Evolutionary conservation across 2,797 vertebrate species (phyloP), one percentile per base, ranked within the genome.

Genomic region (Macropodus opercularis): DNA sequence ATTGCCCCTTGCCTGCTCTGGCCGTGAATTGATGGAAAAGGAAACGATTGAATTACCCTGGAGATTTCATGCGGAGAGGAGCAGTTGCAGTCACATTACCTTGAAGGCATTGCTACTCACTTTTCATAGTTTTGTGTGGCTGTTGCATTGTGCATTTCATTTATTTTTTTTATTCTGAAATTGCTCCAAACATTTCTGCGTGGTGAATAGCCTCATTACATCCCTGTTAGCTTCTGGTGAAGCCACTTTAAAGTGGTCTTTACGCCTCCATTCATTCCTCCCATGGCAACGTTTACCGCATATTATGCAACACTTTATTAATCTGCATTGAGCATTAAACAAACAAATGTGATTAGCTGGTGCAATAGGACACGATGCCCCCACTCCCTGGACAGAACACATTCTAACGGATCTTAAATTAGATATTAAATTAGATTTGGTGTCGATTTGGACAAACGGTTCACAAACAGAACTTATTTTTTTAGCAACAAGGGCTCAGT

Each of bases 41-140:
- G 79, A 77, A 87, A 81, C 74, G 44, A 87, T 89, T 92, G 75
- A 86, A 91, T 92, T 90, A 90, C 79, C 78, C 80, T 42, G 24
- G 76, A 79, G 87, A 83, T 90, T 87, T 90, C 69, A 66, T 38
- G 51, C 68, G 63, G 63, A 82, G 80, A 38, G 48, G 72, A 81
- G 72, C 75, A 51, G 61, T 80, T 70, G 72, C 73, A 60, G 75
- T 69, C 42, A 14, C 75, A 83, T 88, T 81, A 82, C 81, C 81
- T 76, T 7, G 29, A 74, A 76, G 68, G 64, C 72, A 57, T 57
- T 74, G 74, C 44, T 61, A 46, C 63, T 87, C 60, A 23, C 49
- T 75, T 81, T 51, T 60, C 63, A 48, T 54, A 67, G 61, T 61
- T 69, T 69, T 42, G 40, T 50, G 53, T 36, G 26, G 47, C 55